Conservation (phyloP, 2,113 vertebrate genomes). For the Gyps fulvus region DNA sequence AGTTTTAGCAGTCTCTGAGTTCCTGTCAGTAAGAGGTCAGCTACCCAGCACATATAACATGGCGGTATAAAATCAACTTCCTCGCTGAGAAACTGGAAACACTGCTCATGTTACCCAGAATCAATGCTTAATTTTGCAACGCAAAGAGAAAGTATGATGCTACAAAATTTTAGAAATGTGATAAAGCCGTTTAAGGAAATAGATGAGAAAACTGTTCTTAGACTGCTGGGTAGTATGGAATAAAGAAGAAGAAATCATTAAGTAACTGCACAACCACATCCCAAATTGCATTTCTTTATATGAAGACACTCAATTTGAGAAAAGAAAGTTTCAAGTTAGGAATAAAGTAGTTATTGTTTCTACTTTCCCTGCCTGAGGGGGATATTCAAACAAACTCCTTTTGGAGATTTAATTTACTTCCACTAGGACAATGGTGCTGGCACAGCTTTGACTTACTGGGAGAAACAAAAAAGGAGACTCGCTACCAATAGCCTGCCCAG, state of each 20-base stretch:
- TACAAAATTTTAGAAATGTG: neutral
- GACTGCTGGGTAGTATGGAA: neutral
- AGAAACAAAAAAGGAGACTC: neutral
- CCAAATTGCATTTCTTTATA: neutral
- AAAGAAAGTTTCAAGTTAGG: constrained; percentile 42
- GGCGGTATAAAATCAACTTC: neutral
- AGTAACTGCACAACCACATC: neutral
- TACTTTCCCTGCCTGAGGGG: neutral
- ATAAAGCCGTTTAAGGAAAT: neutral
- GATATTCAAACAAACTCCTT: constrained; percentile 32
- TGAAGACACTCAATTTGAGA: neutral
- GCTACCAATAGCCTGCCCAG: neutral
- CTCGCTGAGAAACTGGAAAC: neutral
- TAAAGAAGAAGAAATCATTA: neutral
- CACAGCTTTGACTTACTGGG: neutral
- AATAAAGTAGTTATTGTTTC: constrained; percentile 41
- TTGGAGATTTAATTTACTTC: constrained; percentile 48
- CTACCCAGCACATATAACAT: neutral
- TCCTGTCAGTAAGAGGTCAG: neutral
- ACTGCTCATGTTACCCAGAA: neutral
- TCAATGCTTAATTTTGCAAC: neutral
- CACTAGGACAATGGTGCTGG: constrained; percentile 50
- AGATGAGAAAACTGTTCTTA: neutral
- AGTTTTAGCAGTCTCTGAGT: neutral
- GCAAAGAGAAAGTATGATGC: neutral